phyloP scores from a whole-genome alignment of 2,888 invertebrate genomes.

The Tyria jacobaeae region DNA sequence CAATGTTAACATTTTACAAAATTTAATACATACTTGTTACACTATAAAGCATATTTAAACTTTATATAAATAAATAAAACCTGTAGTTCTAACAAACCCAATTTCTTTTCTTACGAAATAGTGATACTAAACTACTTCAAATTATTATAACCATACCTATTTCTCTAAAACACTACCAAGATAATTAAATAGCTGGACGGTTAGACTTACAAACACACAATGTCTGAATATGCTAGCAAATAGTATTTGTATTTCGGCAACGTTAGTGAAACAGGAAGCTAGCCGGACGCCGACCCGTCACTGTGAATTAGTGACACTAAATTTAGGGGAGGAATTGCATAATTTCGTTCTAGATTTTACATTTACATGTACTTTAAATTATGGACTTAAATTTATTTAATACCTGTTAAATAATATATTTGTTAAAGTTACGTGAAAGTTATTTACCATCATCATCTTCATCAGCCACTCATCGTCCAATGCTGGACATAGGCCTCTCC shows the following conservation, averaged over 20 bases:
- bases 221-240: background rate
- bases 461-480: too few relatives aligned
- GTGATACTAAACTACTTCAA: too few relatives aligned
- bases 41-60: too few relatives aligned
- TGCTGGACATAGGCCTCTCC: too few relatives aligned
- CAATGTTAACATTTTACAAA: too few relatives aligned
- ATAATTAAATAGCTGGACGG: background rate
- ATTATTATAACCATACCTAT: background rate
- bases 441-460: too few relatives aligned
- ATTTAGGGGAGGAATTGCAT: background rate
- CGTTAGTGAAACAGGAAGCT: conserved; percentile 7
- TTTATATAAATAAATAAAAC: too few relatives aligned
- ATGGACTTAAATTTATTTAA: background rate
- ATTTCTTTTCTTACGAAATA: too few relatives aligned
- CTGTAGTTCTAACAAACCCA: too few relatives aligned
- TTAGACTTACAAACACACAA: background rate
- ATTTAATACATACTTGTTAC: too few relatives aligned
- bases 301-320: conserved; percentile 11
- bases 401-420: too few relatives aligned
- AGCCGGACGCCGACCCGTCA: conserved; percentile 10
- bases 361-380: background rate
- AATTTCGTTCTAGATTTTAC: conserved; percentile 5
- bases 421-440: too few relatives aligned
- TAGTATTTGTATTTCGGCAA: conserved; percentile 3
- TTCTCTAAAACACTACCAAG: background rate